Percentiles rank a stretch among this genome's conserved stretches.
Evolutionary conservation across 2,797 vertebrate species (phyloP).

Genomic region (Gila robusta): DNA sequence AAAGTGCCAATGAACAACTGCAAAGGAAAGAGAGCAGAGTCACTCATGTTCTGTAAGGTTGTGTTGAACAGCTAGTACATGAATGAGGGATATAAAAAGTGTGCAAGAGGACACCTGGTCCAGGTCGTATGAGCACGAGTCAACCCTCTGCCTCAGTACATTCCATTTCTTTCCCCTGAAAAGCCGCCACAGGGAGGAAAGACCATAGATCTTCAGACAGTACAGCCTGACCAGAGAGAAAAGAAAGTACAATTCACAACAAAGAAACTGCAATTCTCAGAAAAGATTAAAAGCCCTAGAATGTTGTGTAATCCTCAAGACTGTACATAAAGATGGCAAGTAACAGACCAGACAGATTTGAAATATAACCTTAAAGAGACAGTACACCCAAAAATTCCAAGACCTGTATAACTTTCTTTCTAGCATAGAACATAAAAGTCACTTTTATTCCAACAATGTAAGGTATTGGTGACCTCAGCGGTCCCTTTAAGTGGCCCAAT

Average conservation of each 20-base stretch:
- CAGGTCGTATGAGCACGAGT: constrained; percentile 97
- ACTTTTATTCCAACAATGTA: constrained; percentile 7
- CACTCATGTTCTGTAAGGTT: neutral
- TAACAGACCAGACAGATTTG: neutral
- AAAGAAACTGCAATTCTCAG: neutral
- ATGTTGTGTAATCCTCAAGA: neutral
- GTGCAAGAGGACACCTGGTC: constrained; percentile 87
- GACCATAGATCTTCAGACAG: constrained; percentile 92
- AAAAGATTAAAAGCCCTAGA: neutral
- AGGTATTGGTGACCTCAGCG: neutral
- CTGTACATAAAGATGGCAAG: neutral
- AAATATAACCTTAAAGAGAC: constrained; percentile 1
- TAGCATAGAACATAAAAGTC: neutral
- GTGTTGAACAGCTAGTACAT: neutral
- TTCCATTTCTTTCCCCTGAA: constrained; percentile 99
- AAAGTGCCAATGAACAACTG: constrained; percentile 96
- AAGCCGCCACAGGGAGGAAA: constrained; percentile 95
- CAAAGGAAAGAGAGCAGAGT: constrained; percentile 7
- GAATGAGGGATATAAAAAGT: neutral
- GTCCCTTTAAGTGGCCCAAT: neutral
- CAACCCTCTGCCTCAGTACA: constrained; percentile 92
- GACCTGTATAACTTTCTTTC: neutral
- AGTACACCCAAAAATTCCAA: neutral
- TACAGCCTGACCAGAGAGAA: constrained; percentile 83
- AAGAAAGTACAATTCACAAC: neutral